These are phyloP conservation scores for Maniola jurtina DNA, from an alignment of 1,140 invertebrate species.

Conservation along the genomic window DNA sequence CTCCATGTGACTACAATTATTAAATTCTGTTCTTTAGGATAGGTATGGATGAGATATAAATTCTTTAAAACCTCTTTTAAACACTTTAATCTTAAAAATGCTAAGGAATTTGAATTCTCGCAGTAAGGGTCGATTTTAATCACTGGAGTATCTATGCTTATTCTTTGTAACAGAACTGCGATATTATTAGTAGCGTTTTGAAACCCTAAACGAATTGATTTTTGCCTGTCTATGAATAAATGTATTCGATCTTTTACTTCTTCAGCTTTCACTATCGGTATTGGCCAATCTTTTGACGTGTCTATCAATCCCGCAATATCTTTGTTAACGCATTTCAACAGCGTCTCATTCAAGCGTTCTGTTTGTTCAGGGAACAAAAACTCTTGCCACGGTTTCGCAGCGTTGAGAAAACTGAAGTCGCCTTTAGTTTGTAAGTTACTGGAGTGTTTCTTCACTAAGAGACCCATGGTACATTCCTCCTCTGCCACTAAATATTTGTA, in stretches of 20 bases:
- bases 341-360: slow-evolving; percentile 28
- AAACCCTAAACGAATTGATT: slow-evolving; percentile 48
- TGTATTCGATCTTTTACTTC: slow-evolving; percentile 52
- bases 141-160: slow-evolving; percentile 26
- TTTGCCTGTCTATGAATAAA: slow-evolving; percentile 52
- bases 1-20: slow-evolving; percentile 70
- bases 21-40: slow-evolving; percentile 29
- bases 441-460: slow-evolving; percentile 75
- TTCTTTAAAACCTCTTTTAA: slow-evolving; percentile 58
- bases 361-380: slow-evolving; percentile 41
- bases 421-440: slow-evolving; percentile 69
- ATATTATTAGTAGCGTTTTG: slow-evolving; percentile 42
- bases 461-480: slow-evolving; percentile 31
- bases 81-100: slow-evolving; percentile 58
- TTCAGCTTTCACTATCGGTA: slow-evolving; percentile 45
- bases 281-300: slow-evolving; percentile 52
- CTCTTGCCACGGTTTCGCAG: slow-evolving; percentile 74
- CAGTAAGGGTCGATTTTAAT: slow-evolving; percentile 46
- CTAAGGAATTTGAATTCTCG: slow-evolving; percentile 45
- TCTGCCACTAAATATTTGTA: slow-evolving; percentile 45
- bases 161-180: slow-evolving; percentile 37
- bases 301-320: slow-evolving; percentile 41
- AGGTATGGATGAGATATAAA: slow-evolving; percentile 53
- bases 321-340: slow-evolving; percentile 53
- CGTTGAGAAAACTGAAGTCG: slow-evolving; percentile 77